Percentiles rank a stretch among this genome's conserved stretches.
Conservation (phyloP, 1,140 invertebrate species). For the Drosophila bipectinata region DNA sequence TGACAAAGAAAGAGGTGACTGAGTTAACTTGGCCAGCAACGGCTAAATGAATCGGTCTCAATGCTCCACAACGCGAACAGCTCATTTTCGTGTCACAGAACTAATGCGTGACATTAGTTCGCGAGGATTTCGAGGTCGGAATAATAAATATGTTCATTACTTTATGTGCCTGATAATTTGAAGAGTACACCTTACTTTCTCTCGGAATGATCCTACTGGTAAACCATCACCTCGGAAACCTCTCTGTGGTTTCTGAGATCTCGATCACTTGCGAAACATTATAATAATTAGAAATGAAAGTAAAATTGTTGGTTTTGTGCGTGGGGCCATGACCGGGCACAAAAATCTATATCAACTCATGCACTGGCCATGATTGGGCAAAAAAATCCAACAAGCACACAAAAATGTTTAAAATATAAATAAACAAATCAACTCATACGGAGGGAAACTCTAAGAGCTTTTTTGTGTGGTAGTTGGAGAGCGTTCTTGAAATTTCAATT, state of each 20-base stretch:
- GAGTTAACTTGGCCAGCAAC: slow-evolving; percentile 18
- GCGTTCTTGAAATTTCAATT: slow-evolving; percentile 75
- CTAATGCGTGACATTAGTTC: slow-evolving; percentile 24
- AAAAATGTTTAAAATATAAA: slow-evolving; percentile 61
- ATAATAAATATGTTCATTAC: slow-evolving; percentile 15
- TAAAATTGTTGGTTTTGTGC: slow-evolving; percentile 60
- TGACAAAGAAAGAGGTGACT: slow-evolving; percentile 6
- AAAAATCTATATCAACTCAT: slow-evolving; percentile 30
- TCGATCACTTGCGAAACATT: slow-evolving; percentile 69
- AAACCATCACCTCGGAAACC: neutral
- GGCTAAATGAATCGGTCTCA: slow-evolving; percentile 41
- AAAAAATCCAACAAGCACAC: slow-evolving; percentile 48
- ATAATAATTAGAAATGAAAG: slow-evolving; percentile 79
- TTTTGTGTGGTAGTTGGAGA: slow-evolving; percentile 37
- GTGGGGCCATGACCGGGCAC: slow-evolving; percentile 66
- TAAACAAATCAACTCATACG: slow-evolving; percentile 65
- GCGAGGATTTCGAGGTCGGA: slow-evolving; percentile 23
- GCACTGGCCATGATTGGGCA: slow-evolving; percentile 72
- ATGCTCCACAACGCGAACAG: slow-evolving; percentile 22
- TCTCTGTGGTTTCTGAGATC: slow-evolving; percentile 41
- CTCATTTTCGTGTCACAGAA: slow-evolving; percentile 16
- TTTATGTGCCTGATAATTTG: slow-evolving; percentile 12
- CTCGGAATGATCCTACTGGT: slow-evolving; percentile 5
- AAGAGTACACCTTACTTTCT: slow-evolving; percentile 15
- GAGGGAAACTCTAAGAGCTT: slow-evolving; percentile 12